These are phyloP conservation scores for Chloropsis hardwickii DNA, from an alignment of 2,113 vertebrate species.

Conservation along the genomic window DNA sequence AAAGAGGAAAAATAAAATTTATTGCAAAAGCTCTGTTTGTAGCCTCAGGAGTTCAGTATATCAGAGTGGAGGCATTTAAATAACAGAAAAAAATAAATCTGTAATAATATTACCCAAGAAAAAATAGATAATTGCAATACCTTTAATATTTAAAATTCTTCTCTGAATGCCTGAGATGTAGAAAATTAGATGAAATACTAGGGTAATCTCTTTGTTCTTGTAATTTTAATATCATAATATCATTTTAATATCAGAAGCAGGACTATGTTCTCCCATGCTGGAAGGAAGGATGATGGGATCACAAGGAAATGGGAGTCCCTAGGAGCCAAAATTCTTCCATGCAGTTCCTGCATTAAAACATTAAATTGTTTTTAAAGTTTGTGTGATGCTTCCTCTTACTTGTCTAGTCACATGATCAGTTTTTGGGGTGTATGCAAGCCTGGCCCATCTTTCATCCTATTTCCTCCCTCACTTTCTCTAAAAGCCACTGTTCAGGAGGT, in stretches of 20 bases:
- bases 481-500: not conserved
- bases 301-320: not conserved
- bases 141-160: not conserved
- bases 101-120: not conserved
- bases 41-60: not conserved
- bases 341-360: not conserved
- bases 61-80: not conserved
- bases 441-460: not conserved
- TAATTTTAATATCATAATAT: not conserved
- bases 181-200: not conserved
- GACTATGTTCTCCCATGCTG: not conserved
- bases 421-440: not conserved
- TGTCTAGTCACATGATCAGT: not conserved
- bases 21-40: not conserved
- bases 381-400: not conserved
- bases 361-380: not conserved
- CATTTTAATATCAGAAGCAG: not conserved
- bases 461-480: not conserved
- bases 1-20: not conserved
- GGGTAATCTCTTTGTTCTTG: not conserved
- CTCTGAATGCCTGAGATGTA: not conserved
- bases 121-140: not conserved
- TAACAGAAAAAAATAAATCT: not conserved
- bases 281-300: not conserved
- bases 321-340: not conserved